phyloP scores from a whole-genome alignment of 2,888 invertebrate species.

The Aphelenchoides bicaudatus region DNA sequence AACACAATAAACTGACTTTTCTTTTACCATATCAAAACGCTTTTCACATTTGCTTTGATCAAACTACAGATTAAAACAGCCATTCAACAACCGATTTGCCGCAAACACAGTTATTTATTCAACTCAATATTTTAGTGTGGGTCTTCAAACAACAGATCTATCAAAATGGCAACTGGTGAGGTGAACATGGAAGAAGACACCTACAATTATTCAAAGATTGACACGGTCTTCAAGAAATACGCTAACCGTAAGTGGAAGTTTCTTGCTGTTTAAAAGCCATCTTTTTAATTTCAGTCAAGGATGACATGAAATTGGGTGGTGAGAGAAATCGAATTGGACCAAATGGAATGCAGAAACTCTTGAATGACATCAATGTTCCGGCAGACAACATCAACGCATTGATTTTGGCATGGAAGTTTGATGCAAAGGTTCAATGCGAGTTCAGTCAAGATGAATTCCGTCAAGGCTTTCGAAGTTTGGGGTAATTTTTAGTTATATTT shows the following conservation, averaged over 20 bases:
- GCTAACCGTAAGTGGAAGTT: not conserved
- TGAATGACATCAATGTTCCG: not conserved
- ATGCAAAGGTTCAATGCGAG: conserved; percentile 7
- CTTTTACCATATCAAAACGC: no score
- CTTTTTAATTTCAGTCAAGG: conserved; percentile 3
- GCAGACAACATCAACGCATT: not conserved
- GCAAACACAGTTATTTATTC: no score
- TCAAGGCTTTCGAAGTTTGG: not conserved
- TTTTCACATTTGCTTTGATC: no score
- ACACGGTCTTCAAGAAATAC: conserved; percentile 3
- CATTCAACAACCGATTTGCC: no score
- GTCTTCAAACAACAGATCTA: no score
- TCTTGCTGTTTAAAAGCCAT: not conserved
- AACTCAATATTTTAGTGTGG: no score
- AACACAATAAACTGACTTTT: no score
- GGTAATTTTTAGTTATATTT: conserved; percentile 15
- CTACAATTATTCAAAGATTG: conserved; percentile 6
- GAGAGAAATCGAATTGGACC: not conserved
- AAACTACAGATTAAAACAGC: no score
- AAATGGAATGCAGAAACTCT: conserved; percentile 5
- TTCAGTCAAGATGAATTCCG: conserved; percentile 1
- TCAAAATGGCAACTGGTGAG: no score
- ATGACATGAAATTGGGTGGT: not conserved
- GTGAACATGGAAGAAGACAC: no score
- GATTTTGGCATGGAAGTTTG: conserved; percentile 7